A percentile compares a stretch with the other conserved stretches of the same genome.
Conservation (phyloP, 2,113 vertebrate species). For the Platanista minor region DNA sequence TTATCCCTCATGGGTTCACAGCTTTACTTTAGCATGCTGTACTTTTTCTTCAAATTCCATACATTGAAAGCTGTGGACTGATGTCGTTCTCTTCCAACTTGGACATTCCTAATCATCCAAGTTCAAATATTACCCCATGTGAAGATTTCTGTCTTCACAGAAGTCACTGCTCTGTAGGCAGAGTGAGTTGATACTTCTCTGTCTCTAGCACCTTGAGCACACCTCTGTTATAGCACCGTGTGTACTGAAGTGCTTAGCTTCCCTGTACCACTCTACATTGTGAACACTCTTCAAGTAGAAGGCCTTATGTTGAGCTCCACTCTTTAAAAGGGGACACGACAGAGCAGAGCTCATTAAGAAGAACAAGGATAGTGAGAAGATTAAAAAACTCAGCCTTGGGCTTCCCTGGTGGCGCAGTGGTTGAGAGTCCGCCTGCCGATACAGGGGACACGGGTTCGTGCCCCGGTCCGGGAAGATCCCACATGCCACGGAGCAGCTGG, state of each 20-base stretch:
- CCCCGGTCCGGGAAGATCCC: too few species aligned
- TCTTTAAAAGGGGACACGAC: neutral
- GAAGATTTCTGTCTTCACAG: neutral
- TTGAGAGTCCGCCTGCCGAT: too few species aligned
- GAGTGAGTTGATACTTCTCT: neutral
- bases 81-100: neutral
- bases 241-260: neutral
- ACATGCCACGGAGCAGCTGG: too few species aligned
- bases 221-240: neutral
- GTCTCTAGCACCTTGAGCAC: neutral
- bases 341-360: neutral
- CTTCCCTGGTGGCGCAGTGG: too few species aligned
- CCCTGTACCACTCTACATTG: accelerated
- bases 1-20: neutral
- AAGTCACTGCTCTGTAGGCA: neutral
- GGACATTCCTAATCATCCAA: neutral
- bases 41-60: neutral
- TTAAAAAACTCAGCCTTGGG: neutral
- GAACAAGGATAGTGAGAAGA: neutral
- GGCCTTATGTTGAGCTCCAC: neutral
- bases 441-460: too few species aligned
- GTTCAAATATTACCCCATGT: neutral
- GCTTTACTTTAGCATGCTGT: neutral
- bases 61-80: neutral
- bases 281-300: neutral